Percentiles rank a stretch among this genome's conserved stretches.
These are phyloP conservation scores for Drosophila willistoni DNA, from an alignment of 1,140 invertebrate genomes.

Conservation along the genomic window DNA sequence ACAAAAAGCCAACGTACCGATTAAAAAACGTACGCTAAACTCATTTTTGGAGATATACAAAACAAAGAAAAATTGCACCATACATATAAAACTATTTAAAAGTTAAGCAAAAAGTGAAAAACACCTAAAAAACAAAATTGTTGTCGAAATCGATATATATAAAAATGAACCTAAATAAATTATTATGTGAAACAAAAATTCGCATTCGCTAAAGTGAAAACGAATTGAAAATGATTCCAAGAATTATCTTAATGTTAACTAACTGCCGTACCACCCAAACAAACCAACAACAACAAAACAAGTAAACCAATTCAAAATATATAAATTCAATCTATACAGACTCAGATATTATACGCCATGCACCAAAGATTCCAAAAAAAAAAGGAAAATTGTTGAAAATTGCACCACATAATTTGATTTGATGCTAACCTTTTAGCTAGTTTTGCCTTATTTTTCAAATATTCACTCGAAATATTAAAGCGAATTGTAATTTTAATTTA, in stretches of 20 bases:
- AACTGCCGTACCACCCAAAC: conserved; percentile 69
- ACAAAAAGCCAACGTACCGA: conserved; percentile 37
- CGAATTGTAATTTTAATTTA: conserved; percentile 54
- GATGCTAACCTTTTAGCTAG: conserved; percentile 15
- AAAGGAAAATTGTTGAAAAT: conserved; percentile 40
- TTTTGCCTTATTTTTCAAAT: conserved; percentile 55
- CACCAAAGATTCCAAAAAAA: conserved; percentile 40
- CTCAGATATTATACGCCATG: conserved; percentile 6
- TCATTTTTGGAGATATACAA: conserved; percentile 26
- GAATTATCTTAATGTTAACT: conserved; percentile 55
- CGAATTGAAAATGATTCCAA: conserved; percentile 57
- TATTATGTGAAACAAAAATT: conserved; percentile 56
- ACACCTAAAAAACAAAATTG: conserved; percentile 3
- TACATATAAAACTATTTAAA: conserved; percentile 20
- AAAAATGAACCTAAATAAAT: conserved; percentile 62
- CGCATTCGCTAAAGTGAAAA: conserved; percentile 44
- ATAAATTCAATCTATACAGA: background rate
- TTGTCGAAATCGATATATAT: conserved; percentile 59
- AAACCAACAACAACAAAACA: conserved; percentile 20
- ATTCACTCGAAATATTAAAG: conserved; percentile 58
- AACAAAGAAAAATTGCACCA: conserved; percentile 31
- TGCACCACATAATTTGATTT: conserved; percentile 48
- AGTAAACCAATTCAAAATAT: conserved; percentile 33
- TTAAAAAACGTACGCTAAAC: conserved; percentile 47
- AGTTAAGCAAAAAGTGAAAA: conserved; percentile 56